Evolutionary conservation across 2,113 vertebrate species (phyloP), one percentile per base, ranked within the genome.

Genomic region (Oncorhynchus nerka): DNA sequence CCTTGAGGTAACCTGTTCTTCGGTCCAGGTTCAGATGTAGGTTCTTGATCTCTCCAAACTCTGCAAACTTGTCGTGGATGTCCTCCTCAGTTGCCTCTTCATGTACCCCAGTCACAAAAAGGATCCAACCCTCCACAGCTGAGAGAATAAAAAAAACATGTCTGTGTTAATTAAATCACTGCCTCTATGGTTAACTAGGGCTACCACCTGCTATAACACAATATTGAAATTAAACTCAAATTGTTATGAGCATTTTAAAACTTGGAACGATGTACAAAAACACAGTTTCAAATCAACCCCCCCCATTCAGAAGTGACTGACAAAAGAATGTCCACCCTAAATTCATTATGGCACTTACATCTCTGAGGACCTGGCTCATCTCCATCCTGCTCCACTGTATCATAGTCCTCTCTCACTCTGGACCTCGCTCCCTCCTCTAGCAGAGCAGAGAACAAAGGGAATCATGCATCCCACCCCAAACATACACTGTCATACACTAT

Each of bases 101-200:
- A 0, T 99, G 97, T 0, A 99, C 97, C 0, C 97, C 97, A 0
- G 97, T 99, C 68, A 99, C 95, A 71, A 99, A 99, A 5, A 99
- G 94, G 79, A 99, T 99, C 97, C 97, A 99, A 61, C 97, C 97
- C 82, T 99, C 97, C 61, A 99, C 97, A 49, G 97, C 97, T 99
- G 61, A 84, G 49, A 11, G 16, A 67, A 11, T 71, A 68, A 4
- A 13, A 48, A 48, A 12, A 64, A 72, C 28, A 51, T 0, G 4
- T 2, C 22, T n/a, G 4, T 64, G 34, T 30, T 30, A 57, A 16
- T 4, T 34, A 30, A 3, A 1, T 62, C 4, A 34, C 6, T 34
- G 34, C 15, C 5, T 8, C 1, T 62, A 20, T 20, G 19, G 55
- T 20, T 20, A 62, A 62, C 59, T 55, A 5, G 1, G 55, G 55